Evolutionary conservation across 2,888 invertebrate species (phyloP).

Genomic region (Stictocephala bisonia): DNA sequence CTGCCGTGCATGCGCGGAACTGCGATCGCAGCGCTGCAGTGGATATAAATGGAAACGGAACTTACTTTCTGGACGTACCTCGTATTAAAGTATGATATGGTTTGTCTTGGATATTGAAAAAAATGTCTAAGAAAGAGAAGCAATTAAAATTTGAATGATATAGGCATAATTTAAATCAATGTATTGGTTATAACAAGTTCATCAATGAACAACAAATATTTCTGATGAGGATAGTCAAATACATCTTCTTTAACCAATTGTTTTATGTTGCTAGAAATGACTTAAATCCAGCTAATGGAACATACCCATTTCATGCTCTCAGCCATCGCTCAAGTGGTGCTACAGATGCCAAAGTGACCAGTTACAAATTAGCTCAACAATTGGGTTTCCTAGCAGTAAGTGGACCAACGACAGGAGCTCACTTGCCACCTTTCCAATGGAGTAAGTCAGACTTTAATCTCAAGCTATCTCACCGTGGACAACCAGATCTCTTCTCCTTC

Average conservation of each 20-base stretch:
- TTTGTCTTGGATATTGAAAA: no score
- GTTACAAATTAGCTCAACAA: slow-evolving; percentile 62
- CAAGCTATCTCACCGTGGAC: slow-evolving; percentile 71
- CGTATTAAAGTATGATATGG: no score
- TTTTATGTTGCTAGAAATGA: slow-evolving; percentile 67
- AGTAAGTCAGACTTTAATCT: slow-evolving; percentile 72
- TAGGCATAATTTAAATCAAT: no score
- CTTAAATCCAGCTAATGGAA: slow-evolving; percentile 77
- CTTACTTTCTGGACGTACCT: no score
- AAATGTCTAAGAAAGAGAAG: no score
- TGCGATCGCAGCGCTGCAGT: no score
- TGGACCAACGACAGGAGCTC: slow-evolving; percentile 67
- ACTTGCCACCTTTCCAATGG: slow-evolving; percentile 76
- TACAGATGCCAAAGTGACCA: slow-evolving; percentile 76
- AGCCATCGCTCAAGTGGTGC: slow-evolving; percentile 78
- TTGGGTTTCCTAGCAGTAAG: slow-evolving; percentile 70
- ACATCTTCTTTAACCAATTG: no score
- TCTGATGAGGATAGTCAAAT: no score
- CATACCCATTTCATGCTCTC: slow-evolving; percentile 75
- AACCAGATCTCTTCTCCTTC: slow-evolving; percentile 77
- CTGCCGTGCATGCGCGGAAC: no score
- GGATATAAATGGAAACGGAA: no score
- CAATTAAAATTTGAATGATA: not conserved
- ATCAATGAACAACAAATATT: no score
- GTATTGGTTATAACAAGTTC: no score